Percentiles rank a stretch among this genome's conserved stretches.
phyloP scores from a whole-genome alignment of 2,888 invertebrate genomes.

The Drosophila birchii region DNA sequence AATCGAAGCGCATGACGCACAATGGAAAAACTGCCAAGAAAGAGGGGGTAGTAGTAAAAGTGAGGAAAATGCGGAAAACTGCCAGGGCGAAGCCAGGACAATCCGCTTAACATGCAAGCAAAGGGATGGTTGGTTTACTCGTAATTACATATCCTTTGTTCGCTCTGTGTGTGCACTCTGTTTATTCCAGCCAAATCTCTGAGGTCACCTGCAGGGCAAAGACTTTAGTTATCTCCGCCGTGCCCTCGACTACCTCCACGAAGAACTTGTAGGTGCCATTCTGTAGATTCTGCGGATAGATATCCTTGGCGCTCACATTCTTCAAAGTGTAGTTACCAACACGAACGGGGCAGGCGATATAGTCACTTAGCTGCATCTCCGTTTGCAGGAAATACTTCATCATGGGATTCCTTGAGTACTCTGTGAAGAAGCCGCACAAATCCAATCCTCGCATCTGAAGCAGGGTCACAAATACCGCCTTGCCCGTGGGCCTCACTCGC shows the following conservation, averaged over 20 bases:
- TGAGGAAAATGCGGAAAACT: constrained; percentile 49
- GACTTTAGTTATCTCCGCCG: constrained; percentile 60
- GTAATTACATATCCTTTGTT: constrained; percentile 69
- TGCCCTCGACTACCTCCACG: constrained; percentile 58
- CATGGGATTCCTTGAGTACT: constrained; percentile 29
- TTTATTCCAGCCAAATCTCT: constrained; percentile 40
- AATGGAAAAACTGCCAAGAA: constrained; percentile 54
- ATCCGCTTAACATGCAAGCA: constrained; percentile 66
- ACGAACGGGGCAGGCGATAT: constrained; percentile 55
- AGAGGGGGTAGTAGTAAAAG: constrained; percentile 12
- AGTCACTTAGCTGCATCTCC: constrained; percentile 26
- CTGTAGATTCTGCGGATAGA: constrained; percentile 40
- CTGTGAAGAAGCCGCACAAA: constrained; percentile 60
- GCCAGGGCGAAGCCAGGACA: constrained; percentile 40
- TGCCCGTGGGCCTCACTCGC: constrained; percentile 7
- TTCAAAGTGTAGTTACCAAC: constrained; percentile 54
- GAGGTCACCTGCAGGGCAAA: constrained; percentile 67
- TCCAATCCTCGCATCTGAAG: constrained; percentile 54
- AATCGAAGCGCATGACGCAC: constrained; percentile 61
- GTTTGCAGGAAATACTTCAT: constrained; percentile 54
- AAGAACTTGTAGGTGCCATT: constrained; percentile 63
- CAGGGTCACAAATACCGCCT: constrained; percentile 29
- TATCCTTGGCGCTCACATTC: constrained; percentile 39
- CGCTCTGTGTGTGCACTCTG: constrained; percentile 5
- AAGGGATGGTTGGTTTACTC: constrained; percentile 19